Evolutionary conservation across 2,113 vertebrate species (phyloP), one percentile per base, ranked within the genome.

Genomic region (Semnornis frantzii): DNA sequence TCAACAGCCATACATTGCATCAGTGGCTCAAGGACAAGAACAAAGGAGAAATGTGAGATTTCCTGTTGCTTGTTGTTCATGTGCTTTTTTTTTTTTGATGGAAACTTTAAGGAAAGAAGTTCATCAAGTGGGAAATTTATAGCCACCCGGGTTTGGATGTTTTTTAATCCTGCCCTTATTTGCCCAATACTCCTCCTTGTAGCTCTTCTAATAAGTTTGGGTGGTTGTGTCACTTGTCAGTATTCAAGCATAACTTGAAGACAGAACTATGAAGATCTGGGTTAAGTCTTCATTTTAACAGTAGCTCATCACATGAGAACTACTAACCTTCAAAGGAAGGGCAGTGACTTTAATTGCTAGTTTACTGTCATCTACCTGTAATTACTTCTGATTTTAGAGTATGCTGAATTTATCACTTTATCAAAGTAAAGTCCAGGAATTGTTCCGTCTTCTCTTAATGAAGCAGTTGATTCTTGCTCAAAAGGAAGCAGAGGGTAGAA

Each of bases 11-110:
- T 93, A 99, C 99, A 0, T 96, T 99, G 86, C 99, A 99, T 78
- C 99, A 99, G 96, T 99, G 99, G 99, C 98, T 99, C 87, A 99
- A 98, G 96, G 99, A 99, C 98, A 99, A 99, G 96, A 99, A 99
- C 98, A 99, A 99, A 97, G 99, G 99, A 88, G 99, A 99, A 97
- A 99, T 98, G 99, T 99, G 96, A 98, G 99, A 95, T 78, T 74
- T 50, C 54, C 71, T 69, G 27, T 73, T 12, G 23, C 80, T 50
- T 65, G 15, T 48, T 87, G 89, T 58, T 27, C 48, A 78, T 92
- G 27, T 48, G 81, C 27, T 3, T 9, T 39, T 39, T 39, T 87
- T 2, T 55, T 81, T 57, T 59, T 69, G 24, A 50, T 72, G 48
- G 42, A 82, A 74, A 42, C 60, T 33, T 66, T 18, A 18, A 44